Base-by-base conservation (phyloP, 2,888 invertebrate genomes). In the Tridacna gigas region DNA sequence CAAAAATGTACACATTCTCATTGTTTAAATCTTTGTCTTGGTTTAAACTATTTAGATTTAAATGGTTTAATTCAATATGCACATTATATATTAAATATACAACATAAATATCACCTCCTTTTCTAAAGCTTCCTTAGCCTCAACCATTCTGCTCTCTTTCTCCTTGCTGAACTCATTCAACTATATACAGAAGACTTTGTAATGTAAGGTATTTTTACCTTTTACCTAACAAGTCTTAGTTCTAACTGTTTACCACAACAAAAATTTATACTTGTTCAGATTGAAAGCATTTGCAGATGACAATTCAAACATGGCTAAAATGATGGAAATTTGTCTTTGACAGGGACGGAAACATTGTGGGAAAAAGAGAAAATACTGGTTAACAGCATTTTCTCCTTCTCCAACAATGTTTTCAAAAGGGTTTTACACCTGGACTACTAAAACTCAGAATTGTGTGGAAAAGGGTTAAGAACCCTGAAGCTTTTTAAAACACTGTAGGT, bases 91-190 rank as follows among this genome's bases (percentile, higher is more conserved):
- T 7, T 2, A 37, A 7, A 61, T 28, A 61, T 12, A 84, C 81
- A 82, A 81, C 66, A 82, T 69, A 66, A 48, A 78, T 51, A 37
- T 82, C 83, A 86, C 83, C 86, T 86, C 79, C 28, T 69, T 71
- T 25, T 83, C 86, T 45, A 86, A 26, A 20, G 75, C 71, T 71
- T 28, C 18, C 28, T 45, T 28, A 12, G 48, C 26, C 48, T 80
- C 76, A 12, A 9, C 74, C 26, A 22, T 28, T 66, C 77, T 47
- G 45, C 74, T 66, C 13, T 65, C 71, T 71, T 77, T 47, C 37
- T 84, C 77, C 51, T 76, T 65, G 60, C 74, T 56, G 48, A 65
- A 74, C 47, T 83, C 74, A 25, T 56, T 61, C 61, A 79, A 76
- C 74, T 79, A 66, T 61, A 25, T 51, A 71, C 22, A 71, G 12